Evolutionary conservation across 1,140 invertebrate species (phyloP).

Genomic region (Drusus annulatus): DNA sequence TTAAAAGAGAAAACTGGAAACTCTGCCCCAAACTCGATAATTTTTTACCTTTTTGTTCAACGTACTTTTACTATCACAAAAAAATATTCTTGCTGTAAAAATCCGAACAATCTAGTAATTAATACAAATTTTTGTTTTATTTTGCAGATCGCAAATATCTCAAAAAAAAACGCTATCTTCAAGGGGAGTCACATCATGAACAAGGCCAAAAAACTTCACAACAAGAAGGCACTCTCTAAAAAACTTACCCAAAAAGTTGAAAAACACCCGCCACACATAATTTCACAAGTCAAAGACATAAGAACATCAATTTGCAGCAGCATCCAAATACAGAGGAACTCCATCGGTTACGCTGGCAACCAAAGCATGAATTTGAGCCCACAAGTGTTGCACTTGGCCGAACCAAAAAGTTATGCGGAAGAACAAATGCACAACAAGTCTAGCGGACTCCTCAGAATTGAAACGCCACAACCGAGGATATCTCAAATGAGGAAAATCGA

Average conservation of each 20-base stretch:
- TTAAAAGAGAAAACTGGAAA: no score
- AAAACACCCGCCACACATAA: background rate
- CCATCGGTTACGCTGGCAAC: background rate
- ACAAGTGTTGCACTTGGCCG: background rate
- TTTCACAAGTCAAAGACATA: constrained; percentile 3
- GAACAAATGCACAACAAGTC: constrained; percentile 1
- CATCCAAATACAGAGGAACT: background rate
- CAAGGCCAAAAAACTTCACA: constrained; percentile 18
- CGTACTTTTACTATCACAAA: no score
- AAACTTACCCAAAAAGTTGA: constrained; percentile 14
- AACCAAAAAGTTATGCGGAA: background rate
- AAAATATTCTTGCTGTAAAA: no score
- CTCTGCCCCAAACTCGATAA: no score
- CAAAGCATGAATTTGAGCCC: background rate
- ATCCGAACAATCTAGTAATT: background rate
- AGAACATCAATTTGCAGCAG: background rate
- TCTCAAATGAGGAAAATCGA: background rate
- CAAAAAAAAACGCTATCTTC: constrained; percentile 21
- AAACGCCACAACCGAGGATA: constrained; percentile 8
- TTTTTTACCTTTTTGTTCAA: no score
- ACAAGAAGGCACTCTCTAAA: background rate
- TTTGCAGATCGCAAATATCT: background rate
- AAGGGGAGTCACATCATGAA: background rate
- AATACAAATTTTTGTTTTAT: background rate
- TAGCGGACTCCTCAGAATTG: background rate